Base-by-base conservation (phyloP, 2,113 vertebrate species). In the Aix galericulata region DNA sequence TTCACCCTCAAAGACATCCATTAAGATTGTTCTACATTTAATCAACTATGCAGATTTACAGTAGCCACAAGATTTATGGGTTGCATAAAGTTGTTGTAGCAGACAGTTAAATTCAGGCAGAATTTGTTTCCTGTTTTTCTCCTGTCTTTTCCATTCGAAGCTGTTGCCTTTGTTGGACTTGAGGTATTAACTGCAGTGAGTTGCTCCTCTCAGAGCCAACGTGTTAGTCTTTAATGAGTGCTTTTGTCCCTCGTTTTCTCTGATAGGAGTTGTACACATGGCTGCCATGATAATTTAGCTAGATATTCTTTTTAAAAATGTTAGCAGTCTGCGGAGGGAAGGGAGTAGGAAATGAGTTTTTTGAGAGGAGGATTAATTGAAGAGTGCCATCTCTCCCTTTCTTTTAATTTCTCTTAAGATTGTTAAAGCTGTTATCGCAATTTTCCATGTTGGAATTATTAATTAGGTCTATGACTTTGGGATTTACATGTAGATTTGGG, bases 381-480 rank as follows among this genome's bases (percentile, higher is more conserved):
- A 83, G 78, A 96, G 55, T 67, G 59, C 76, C 86, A 92, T 77
- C 86, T 58, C 53, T 93, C 42, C 86, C 73, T 90, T 95, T 84
- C 86, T 83, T 92, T 91, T 94, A 56, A 46, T 94, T 92, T 91
- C 80, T 94, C 84, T 88, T 74, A 59, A 88, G 80, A 83, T 91
- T 72, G 31, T 72, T 86, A 55, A 64, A 38, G 88, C 92, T 93
- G 80, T 93, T 96, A 95, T 95, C 96, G 67, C 73, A 8, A 12
- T 86, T 93, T 94, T 90, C 94, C 95, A 88, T 88, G 91, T 6
- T 94, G 94, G 92, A 93, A 95, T 93, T 90, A 86, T 78, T 94
- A 96, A 96, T 96, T 78, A 95, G 42, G 77, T 86, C 55, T 63
- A 84, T 75, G 83, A 83, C 91, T 95, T 81, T 93, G 92, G 95